phyloP scores from a whole-genome alignment of 2,113 vertebrate species.

The Sorex fumeus region DNA sequence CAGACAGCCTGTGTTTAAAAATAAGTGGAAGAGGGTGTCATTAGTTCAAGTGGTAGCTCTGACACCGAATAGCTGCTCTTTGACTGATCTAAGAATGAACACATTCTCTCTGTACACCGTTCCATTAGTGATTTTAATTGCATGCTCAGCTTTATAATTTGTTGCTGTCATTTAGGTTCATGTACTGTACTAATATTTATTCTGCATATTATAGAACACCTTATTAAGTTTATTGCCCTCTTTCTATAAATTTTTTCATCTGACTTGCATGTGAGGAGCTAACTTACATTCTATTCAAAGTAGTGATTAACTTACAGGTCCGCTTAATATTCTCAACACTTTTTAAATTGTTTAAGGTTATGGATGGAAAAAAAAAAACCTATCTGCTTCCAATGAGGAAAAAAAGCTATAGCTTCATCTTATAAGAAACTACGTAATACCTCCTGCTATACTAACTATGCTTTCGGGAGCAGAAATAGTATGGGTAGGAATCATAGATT shows the following conservation, averaged over 20 bases:
- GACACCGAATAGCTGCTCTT: constrained; percentile 72
- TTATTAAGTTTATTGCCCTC: constrained; percentile 82
- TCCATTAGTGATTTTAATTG: constrained; percentile 84
- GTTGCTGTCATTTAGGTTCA: constrained; percentile 85
- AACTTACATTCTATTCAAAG: constrained; percentile 61
- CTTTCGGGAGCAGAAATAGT: neutral
- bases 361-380: neutral
- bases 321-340: neutral
- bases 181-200: constrained; percentile 85
- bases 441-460: neutral
- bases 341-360: constrained; percentile 53
- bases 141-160: constrained; percentile 85
- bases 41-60: constrained; percentile 79
- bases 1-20: constrained; percentile 77
- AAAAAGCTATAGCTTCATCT: neutral
- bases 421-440: neutral
- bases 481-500: neutral
- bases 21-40: constrained; percentile 75
- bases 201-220: constrained; percentile 80
- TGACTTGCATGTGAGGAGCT: constrained; percentile 51
- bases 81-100: constrained; percentile 76
- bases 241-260: constrained; percentile 79
- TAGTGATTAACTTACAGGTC: constrained; percentile 1
- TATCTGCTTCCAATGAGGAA: neutral
- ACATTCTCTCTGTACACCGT: constrained; percentile 41